Evolutionary conservation across 2,888 invertebrate genomes (phyloP).

Genomic region (Patella caerulea): DNA sequence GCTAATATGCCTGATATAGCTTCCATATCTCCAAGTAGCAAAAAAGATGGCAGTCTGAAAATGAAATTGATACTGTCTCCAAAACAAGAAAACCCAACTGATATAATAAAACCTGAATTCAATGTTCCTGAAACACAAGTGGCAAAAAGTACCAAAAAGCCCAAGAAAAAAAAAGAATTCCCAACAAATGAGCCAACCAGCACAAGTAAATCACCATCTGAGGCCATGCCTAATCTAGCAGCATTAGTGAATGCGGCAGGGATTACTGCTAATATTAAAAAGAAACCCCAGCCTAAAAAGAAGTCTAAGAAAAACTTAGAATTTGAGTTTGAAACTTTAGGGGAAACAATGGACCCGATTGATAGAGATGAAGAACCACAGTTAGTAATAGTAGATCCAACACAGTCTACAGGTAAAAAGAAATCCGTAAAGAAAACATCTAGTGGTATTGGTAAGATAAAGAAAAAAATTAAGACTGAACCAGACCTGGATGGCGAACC

Average conservation of each 20-base stretch:
- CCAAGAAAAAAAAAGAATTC: conserved; percentile 80
- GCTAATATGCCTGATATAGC: neutral
- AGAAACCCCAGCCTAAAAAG: neutral
- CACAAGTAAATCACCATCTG: conserved; percentile 16
- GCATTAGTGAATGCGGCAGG: conserved; percentile 23
- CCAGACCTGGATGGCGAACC: conserved; percentile 15
- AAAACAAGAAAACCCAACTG: conserved; percentile 22
- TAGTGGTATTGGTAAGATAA: conserved; percentile 18
- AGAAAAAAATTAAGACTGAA: conserved; percentile 33
- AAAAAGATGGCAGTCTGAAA: conserved; percentile 33
- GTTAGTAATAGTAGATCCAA: conserved; percentile 50
- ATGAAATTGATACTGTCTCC: conserved; percentile 43
- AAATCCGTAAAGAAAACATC: conserved; percentile 29
- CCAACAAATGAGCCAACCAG: neutral
- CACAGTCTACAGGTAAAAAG: conserved; percentile 27
- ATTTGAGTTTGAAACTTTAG: conserved; percentile 23
- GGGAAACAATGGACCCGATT: conserved; percentile 27
- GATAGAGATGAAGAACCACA: conserved; percentile 40
- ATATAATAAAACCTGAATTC: neutral
- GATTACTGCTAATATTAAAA: neutral
- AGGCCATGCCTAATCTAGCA: conserved; percentile 39
- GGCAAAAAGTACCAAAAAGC: conserved; percentile 74
- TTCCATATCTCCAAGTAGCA: neutral
- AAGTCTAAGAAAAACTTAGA: conserved; percentile 1
- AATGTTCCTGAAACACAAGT: conserved; percentile 25